Conservation (phyloP, 2,113 vertebrate genomes). For the Polyodon spathula region DNA sequence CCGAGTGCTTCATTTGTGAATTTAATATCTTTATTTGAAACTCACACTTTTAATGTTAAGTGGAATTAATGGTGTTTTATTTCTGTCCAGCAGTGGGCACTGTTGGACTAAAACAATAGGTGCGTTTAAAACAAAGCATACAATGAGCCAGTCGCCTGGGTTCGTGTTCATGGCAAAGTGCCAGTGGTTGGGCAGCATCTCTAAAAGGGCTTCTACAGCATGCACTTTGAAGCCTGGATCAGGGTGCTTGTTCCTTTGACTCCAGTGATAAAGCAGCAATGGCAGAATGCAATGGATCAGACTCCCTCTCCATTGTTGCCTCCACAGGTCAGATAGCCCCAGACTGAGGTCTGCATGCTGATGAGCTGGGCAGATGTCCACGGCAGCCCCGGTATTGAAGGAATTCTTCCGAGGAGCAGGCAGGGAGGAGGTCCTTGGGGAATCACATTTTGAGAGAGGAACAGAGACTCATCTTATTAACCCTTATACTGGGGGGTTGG, state of each 20-base stretch:
- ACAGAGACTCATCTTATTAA: constrained; percentile 26
- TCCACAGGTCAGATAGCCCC: constrained; percentile 37
- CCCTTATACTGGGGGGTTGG: constrained; percentile 25
- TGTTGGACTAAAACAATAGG: too few species aligned
- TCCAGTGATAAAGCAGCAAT: constrained; percentile 33
- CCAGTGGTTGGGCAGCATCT: background rate
- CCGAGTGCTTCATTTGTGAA: too few species aligned
- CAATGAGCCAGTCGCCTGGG: too few species aligned
- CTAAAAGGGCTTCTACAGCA: constrained; percentile 17
- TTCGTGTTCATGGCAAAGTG: background rate
- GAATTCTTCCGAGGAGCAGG: constrained; percentile 29
- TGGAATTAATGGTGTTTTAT: too few species aligned
- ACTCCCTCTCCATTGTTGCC: constrained; percentile 34
- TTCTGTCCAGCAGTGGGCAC: too few species aligned
- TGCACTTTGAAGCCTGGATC: constrained; percentile 26
- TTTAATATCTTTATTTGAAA: too few species aligned
- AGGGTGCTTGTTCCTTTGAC: constrained; percentile 32
- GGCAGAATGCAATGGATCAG: constrained; percentile 46
- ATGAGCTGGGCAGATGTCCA: constrained; percentile 49
- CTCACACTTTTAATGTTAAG: too few species aligned
- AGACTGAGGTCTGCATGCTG: constrained; percentile 46
- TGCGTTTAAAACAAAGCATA: too few species aligned
- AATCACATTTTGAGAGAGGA: constrained; percentile 28
- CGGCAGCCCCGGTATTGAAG: constrained; percentile 27
- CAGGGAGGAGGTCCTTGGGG: constrained; percentile 29